A percentile compares a stretch with the other conserved stretches of the same genome.
These are phyloP conservation scores for Tenebrosternarchus preto DNA, from an alignment of 2,113 vertebrate species.

Conservation along the genomic window DNA sequence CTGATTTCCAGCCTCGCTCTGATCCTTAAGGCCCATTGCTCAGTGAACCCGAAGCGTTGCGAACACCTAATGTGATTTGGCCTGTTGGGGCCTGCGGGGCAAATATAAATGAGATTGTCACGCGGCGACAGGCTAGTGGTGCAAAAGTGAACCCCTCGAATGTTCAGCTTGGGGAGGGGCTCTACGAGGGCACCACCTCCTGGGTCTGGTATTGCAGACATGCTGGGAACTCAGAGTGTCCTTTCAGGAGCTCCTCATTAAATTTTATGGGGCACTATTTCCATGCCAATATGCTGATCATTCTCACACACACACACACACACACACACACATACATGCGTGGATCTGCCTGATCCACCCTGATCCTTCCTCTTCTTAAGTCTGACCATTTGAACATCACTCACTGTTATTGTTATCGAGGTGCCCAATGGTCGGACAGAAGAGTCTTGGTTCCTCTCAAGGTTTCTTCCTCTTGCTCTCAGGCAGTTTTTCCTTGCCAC, in stretches of 20 bases:
- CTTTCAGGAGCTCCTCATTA: conserved; percentile 29
- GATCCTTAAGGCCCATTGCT: conserved; percentile 8
- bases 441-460: too few relatives aligned
- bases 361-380: too few relatives aligned
- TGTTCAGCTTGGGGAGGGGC: too few relatives aligned
- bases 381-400: conserved; percentile 27
- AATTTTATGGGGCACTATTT: conserved; percentile 42
- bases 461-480: too few relatives aligned
- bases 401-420: too few relatives aligned
- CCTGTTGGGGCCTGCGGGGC: background rate
- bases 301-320: background rate
- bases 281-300: conserved; percentile 34
- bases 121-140: background rate
- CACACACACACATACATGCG: background rate
- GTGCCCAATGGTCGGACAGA: too few relatives aligned
- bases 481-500: too few relatives aligned
- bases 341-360: too few relatives aligned
- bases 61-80: conserved; percentile 22
- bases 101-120: conserved; percentile 30
- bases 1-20: conserved; percentile 1
- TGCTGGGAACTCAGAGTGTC: conserved; percentile 3
- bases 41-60: conserved; percentile 9
- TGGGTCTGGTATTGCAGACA: background rate
- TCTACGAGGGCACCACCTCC: too few relatives aligned
- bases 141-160: too few relatives aligned